Conservation (phyloP, 2,888 invertebrate species). For the Philaethria dido region DNA sequence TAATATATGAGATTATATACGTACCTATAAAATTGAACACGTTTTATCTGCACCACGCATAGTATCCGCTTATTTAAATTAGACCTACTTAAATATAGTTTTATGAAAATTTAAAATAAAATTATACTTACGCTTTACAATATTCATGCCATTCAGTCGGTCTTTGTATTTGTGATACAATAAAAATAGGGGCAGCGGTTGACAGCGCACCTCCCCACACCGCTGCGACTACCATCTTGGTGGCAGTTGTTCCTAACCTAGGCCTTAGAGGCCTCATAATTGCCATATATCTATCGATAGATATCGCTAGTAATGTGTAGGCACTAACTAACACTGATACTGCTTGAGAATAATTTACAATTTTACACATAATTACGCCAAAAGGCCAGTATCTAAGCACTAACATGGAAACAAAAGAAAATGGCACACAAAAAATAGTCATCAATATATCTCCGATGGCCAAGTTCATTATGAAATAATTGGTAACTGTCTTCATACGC, state of each 20-base stretch:
- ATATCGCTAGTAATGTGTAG: slow-evolving; percentile 95
- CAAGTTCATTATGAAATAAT: slow-evolving; percentile 95
- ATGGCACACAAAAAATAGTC: slow-evolving; percentile 95
- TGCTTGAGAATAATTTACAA: slow-evolving; percentile 92
- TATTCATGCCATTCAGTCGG: slow-evolving; percentile 85
- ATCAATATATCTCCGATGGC: slow-evolving; percentile 95
- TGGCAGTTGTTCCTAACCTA: slow-evolving; percentile 88
- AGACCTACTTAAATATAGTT: neutral
- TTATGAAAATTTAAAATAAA: neutral
- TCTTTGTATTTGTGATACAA: slow-evolving; percentile 87
- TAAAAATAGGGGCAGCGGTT: slow-evolving; percentile 91
- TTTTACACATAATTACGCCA: slow-evolving; percentile 90
- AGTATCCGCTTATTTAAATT: too few relatives aligned
- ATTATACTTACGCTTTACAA: slow-evolving; percentile 86
- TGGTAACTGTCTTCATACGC: slow-evolving; percentile 95
- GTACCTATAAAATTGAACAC: too few relatives aligned
- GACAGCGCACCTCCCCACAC: slow-evolving; percentile 91
- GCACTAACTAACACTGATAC: slow-evolving; percentile 93
- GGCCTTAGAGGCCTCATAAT: slow-evolving; percentile 95
- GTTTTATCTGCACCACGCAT: too few relatives aligned
- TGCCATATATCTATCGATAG: slow-evolving; percentile 94
- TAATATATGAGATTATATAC: too few relatives aligned
- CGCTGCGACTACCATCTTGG: slow-evolving; percentile 86
- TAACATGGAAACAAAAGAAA: slow-evolving; percentile 92
- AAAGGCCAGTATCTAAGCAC: slow-evolving; percentile 95